Conservation (phyloP, 2,888 invertebrate species). For the Eulithis prunata region DNA sequence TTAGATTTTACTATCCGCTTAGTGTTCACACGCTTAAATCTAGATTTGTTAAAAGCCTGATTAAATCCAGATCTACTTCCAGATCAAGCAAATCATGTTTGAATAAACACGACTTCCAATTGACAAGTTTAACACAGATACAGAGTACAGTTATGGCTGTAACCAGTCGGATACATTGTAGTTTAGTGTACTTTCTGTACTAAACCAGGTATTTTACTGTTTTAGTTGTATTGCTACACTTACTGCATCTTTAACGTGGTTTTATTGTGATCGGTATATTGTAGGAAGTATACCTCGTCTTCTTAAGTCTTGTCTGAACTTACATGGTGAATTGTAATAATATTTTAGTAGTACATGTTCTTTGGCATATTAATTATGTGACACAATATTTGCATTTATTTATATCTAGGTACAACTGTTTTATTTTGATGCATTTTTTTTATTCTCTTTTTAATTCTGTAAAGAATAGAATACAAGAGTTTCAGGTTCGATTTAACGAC, state of each 20-base stretch:
- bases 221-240: background rate
- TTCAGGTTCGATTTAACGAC: no score
- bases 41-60: slow-evolving; percentile 46
- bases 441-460: no score
- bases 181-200: background rate
- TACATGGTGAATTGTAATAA: slow-evolving; percentile 15
- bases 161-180: slow-evolving; percentile 18
- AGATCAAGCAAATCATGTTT: slow-evolving; percentile 57
- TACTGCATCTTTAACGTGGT: background rate
- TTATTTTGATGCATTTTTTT: no score
- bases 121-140: slow-evolving; percentile 41
- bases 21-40: slow-evolving; percentile 22
- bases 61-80: slow-evolving; percentile 52
- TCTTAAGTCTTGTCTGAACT: slow-evolving; percentile 5
- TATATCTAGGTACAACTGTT: no score
- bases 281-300: background rate
- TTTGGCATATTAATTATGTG: background rate
- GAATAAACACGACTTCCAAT: slow-evolving; percentile 50
- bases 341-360: slow-evolving; percentile 4
- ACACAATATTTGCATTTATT: no score
- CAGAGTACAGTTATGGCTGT: slow-evolving; percentile 14
- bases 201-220: slow-evolving; percentile 1
- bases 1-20: slow-evolving; percentile 10
- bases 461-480: no score
- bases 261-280: slow-evolving; percentile 6